Evolutionary conservation across 2,797 vertebrate genomes (phyloP).

Genomic region (Tauraco hartlaubi): DNA sequence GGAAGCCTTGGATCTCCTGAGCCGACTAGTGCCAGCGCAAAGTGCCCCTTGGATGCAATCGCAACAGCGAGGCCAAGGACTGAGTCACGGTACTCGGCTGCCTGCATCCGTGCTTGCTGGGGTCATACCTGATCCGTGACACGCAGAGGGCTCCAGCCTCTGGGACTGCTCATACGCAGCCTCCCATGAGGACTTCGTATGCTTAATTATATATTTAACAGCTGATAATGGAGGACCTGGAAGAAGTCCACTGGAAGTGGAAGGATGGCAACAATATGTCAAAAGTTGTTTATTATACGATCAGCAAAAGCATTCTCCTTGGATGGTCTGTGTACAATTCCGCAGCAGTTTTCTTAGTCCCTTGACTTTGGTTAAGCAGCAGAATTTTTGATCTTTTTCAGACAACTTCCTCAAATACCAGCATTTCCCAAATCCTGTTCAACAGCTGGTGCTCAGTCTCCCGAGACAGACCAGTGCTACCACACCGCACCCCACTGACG

Average conservation of each 20-base stretch:
- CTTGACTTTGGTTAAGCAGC: neutral
- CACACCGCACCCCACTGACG: rapidly evolving
- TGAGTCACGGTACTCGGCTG: neutral
- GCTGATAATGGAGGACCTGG: neutral
- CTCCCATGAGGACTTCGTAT: neutral
- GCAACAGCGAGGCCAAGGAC: neutral
- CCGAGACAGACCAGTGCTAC: neutral
- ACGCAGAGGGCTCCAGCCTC: neutral
- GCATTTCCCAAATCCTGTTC: neutral
- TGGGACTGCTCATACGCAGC: neutral
- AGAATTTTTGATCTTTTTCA: neutral
- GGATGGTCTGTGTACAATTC: too few relatives aligned
- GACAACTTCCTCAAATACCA: neutral
- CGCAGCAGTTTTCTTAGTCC: neutral
- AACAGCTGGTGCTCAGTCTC: neutral
- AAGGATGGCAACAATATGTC: neutral
- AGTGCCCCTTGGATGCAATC: neutral
- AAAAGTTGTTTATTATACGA: neutral
- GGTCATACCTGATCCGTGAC: neutral
- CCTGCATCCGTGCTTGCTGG: neutral
- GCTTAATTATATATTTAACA: neutral
- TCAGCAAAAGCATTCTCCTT: neutral
- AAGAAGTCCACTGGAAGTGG: neutral
- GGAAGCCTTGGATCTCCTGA: neutral
- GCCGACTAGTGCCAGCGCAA: neutral